phyloP scores from a whole-genome alignment of 2,113 vertebrate species.

The Psittacara wagleri region DNA sequence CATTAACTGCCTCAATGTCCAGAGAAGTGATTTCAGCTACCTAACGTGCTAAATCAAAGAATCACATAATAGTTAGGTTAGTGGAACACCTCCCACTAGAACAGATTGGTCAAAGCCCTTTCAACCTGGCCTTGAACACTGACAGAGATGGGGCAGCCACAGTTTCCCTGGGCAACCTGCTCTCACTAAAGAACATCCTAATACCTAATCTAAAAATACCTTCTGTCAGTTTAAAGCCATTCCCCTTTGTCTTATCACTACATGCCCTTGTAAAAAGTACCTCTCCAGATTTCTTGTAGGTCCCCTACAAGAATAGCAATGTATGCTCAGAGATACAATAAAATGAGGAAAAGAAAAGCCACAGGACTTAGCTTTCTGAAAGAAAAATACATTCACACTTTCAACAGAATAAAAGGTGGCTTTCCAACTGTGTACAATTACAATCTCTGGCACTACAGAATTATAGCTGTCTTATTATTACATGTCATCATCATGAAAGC shows the following conservation, averaged over 20 bases:
- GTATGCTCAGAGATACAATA: fast-evolving
- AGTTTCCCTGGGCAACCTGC: background rate
- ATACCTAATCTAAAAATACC: background rate
- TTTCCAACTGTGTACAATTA: background rate
- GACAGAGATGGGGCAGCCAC: background rate
- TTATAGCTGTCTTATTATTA: background rate
- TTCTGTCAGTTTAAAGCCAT: background rate
- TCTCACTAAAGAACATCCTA: background rate
- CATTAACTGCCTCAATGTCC: fast-evolving
- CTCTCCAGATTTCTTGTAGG: background rate
- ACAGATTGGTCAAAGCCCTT: background rate
- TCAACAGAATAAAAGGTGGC: background rate
- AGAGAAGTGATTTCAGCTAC: background rate
- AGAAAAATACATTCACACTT: background rate
- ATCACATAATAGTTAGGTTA: background rate
- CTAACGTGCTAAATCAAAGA: background rate
- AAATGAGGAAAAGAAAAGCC: background rate
- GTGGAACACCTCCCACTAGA: background rate
- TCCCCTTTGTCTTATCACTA: background rate
- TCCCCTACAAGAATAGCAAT: background rate
- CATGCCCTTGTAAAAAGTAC: background rate
- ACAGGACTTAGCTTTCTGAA: background rate
- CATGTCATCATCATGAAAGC: background rate
- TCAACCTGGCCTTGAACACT: background rate
- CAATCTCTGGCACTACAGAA: background rate